These are phyloP conservation scores for Todiramphus chloris DNA, from an alignment of 2,113 vertebrate genomes.

Conservation along the genomic window DNA sequence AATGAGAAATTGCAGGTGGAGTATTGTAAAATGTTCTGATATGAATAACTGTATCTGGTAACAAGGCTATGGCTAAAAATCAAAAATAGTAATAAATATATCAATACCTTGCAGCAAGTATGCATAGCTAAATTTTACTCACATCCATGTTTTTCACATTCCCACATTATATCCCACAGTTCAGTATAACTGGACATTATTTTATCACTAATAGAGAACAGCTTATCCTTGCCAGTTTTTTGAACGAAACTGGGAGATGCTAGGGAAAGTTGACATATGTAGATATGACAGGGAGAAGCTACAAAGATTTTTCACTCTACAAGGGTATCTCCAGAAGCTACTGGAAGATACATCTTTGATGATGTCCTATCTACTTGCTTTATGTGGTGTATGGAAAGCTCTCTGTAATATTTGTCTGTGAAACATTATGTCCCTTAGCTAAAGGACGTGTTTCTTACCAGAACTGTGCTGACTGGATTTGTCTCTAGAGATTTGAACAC, in stretches of 20 bases:
- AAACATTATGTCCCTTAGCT: neutral
- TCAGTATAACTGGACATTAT: neutral
- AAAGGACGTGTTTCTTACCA: neutral
- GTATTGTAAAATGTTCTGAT: neutral
- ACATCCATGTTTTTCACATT: neutral
- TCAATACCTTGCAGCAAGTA: neutral
- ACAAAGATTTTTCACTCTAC: neutral
- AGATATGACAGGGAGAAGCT: neutral
- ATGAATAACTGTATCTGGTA: neutral
- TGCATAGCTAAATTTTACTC: neutral
- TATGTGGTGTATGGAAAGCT: neutral
- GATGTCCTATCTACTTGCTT: neutral
- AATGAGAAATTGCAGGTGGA: neutral
- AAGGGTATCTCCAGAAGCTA: neutral
- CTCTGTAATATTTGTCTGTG: neutral
- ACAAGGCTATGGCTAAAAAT: neutral
- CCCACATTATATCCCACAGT: neutral
- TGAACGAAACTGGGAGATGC: neutral
- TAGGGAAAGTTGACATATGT: neutral
- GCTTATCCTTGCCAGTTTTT: neutral
- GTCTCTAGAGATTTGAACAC: neutral
- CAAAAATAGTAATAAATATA: neutral
- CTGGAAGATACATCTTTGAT: neutral
- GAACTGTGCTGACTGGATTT: neutral
- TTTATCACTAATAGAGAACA: neutral